These are phyloP conservation scores for Lasiommata megera DNA, from an alignment of 2,888 invertebrate genomes.

Conservation along the genomic window DNA sequence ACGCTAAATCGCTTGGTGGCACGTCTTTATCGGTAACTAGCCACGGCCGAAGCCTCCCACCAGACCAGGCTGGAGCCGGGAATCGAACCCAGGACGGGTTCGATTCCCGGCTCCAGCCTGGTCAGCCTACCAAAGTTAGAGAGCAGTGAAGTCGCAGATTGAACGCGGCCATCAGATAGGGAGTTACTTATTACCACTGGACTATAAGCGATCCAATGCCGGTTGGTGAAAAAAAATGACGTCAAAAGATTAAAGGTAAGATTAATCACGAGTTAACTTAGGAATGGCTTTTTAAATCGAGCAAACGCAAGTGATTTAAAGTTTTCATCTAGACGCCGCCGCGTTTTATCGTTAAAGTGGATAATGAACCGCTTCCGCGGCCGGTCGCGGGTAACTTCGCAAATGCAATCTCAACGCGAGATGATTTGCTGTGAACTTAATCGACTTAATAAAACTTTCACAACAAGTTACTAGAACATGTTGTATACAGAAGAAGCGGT, in stretches of 20 bases:
- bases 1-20: too few relatives aligned
- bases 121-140: too few relatives aligned
- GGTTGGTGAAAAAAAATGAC: background rate
- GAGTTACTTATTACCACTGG: too few relatives aligned
- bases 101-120: too few relatives aligned
- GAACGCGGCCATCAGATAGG: too few relatives aligned
- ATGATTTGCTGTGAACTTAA: background rate
- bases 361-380: constrained; percentile 19
- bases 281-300: constrained; percentile 1
- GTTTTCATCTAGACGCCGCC: constrained; percentile 16
- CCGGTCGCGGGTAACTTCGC: background rate
- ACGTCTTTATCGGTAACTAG: too few relatives aligned
- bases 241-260: background rate
- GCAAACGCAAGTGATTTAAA: constrained; percentile 17
- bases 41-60: too few relatives aligned
- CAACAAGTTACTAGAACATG: background rate
- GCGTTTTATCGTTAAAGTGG: constrained; percentile 4
- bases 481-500: too few relatives aligned
- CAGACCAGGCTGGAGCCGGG: too few relatives aligned
- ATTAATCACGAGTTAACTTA: background rate
- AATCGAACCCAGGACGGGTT: too few relatives aligned
- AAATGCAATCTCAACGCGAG: constrained; percentile 6
- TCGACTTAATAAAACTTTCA: background rate
- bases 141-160: too few relatives aligned
- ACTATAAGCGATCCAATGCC: too few relatives aligned